Base-by-base conservation (phyloP, 2,113 vertebrate genomes). In the Regulus satrapa region DNA sequence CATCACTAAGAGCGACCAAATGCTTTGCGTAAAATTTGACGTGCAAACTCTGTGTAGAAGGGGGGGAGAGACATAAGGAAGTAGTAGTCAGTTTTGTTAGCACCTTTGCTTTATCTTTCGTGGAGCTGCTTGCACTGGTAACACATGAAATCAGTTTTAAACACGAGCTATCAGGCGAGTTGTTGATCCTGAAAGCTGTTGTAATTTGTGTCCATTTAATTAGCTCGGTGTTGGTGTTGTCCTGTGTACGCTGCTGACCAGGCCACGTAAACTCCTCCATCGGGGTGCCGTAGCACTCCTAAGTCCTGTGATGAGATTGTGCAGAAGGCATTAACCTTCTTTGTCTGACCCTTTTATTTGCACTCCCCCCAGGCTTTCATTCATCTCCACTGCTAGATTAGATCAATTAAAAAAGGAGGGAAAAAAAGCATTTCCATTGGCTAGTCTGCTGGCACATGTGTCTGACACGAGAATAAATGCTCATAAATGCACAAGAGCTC, bases 171-270 rank as follows among this genome's bases (percentile, higher is more conserved):
- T 58, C 79, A 92, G 87, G 89, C 29, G 8, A 97, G 92, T 29
- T 91, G 95, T 96, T 97, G 97, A 93, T 97, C 78, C 95, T 84
- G 93, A 85, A 95, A 96, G 92, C 25, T 48, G 75, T 69, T 1
- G 63, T 94, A 97, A 96, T 98, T 97, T 97, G 88, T 97, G 96
- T 95, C 86, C 66, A 76, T 95, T 97, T 97, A 95, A 98, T 98
- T 97, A 97, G 96, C 96, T 97, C 92, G 80, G 92, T 84, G 96
- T 79, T 95, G 96, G 82, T 89, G 95, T n/a, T 79, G 85, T 85
- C n/a, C 79, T 61, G 80, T 19, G 58, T 10, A 15, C 1, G 12
- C 86, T 95, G 93, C 92, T 97, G 97, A 87, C 94, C 96, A 85
- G 92, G 69, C 85, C 13, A 2, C 1, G 8, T 91, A 94, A 97